A percentile compares a stretch with the other conserved stretches of the same genome.
Evolutionary conservation across 2,797 vertebrate genomes (phyloP).

Genomic region (Microtus californicus): DNA sequence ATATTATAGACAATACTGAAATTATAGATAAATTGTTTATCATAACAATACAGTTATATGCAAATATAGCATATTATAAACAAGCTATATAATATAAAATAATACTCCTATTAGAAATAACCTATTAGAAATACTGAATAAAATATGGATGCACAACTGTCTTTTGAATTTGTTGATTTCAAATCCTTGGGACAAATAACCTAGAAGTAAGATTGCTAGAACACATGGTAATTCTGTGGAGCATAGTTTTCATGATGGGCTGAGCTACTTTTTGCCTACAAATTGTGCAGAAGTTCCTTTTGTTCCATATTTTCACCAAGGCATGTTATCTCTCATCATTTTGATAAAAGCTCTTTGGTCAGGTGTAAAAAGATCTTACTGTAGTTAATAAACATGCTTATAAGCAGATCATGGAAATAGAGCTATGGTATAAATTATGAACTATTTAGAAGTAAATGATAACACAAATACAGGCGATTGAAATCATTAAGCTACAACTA

Average conservation of each 20-base stretch:
- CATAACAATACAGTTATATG: neutral
- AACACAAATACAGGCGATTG: neutral
- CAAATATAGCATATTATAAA: neutral
- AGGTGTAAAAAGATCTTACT: neutral
- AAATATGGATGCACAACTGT: neutral
- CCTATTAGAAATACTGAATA: neutral
- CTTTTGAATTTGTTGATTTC: neutral
- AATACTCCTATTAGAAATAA: neutral
- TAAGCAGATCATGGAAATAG: neutral
- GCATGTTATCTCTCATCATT: neutral
- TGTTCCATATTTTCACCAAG: neutral
- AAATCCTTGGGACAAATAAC: neutral
- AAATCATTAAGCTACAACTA: slow-evolving; percentile 8
- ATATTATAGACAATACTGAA: neutral
- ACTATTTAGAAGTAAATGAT: neutral
- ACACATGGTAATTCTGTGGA: neutral
- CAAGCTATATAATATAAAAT: neutral
- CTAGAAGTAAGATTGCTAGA: neutral
- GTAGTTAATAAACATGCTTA: neutral
- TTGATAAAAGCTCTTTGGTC: neutral
- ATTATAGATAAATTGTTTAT: neutral
- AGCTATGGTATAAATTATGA: slow-evolving; percentile 1
- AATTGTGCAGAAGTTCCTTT: neutral
- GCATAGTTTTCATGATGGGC: neutral
- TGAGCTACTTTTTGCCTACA: neutral